Base-by-base conservation (phyloP, 2,888 invertebrate genomes). In the Cheilosia variabilis region DNA sequence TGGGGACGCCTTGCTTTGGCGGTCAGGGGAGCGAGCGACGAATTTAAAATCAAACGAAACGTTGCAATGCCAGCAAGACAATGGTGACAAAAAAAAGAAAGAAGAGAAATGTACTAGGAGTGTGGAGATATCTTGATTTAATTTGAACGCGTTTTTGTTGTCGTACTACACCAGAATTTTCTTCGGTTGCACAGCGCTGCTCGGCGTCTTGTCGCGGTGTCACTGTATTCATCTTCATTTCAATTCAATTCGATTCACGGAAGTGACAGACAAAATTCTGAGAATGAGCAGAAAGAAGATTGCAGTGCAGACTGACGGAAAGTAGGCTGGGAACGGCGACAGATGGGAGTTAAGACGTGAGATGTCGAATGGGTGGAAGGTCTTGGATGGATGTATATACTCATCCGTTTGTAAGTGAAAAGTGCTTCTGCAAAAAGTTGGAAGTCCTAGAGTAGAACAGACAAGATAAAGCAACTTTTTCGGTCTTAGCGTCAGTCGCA, bases 121-220 rank as follows among this genome's bases (percentile, higher is more conserved):
- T 19, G 37, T 34, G 72, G 31, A 71, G 86, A 86, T 72, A 86
- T 86, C 80, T 81, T 77, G 72, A 86, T 81, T 84, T 84, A 60
- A 55, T 84, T 84, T 84, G 41, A 47, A 75, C 84, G 79, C 79
- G 84, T 84, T 84, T 83, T 77, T 84, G 79, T 75, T 58, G 72
- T 63, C 68, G 65, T 50, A 15, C 37, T 10, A 13, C 10, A 17
- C 31, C 31, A 27, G 31, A 31, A 19, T 24, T 37, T 37, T 34
- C 43, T 47, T 19, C 17, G n/a, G 17, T 19, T n/a, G 45, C 45
- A n/a, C 10, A 17, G 9, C 27, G 43, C 65, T 45, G 22, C 19
- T 53, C 52, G 57, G 45, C 58, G 60, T 63, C 45, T 58, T 84
- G 79, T 69, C 79, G 63, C 57, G 57, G 27, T 22, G 57, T 58